Evolutionary conservation across 35 echinoderm and acorn worm species (phyloP).

Genomic region (Chiridota heheva): DNA sequence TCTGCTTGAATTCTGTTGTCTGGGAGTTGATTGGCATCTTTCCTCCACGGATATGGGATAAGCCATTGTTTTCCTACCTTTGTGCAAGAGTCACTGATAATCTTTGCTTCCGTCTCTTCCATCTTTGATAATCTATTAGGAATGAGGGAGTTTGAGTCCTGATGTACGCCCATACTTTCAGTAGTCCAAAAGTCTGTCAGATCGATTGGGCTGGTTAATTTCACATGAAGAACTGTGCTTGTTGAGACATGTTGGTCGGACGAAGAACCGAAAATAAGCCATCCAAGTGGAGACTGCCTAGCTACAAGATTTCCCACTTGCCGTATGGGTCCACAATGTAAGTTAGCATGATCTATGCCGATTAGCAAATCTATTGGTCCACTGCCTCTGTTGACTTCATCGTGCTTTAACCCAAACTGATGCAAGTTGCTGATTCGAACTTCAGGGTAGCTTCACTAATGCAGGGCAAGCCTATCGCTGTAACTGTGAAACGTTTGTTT

Average conservation of each 20-base stretch:
- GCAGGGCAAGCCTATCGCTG: slow-evolving; percentile 35
- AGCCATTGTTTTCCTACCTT: slow-evolving; percentile 70
- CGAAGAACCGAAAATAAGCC: slow-evolving; percentile 42
- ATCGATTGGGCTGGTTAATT: slow-evolving; percentile 11
- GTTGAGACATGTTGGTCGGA: background rate
- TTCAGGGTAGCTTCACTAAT: slow-evolving; percentile 37
- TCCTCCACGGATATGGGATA: slow-evolving; percentile 74
- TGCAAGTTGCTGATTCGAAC: slow-evolving; percentile 3
- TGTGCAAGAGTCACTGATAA: slow-evolving; percentile 41
- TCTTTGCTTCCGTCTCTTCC: slow-evolving; percentile 45
- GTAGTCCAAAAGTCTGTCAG: slow-evolving; percentile 58
- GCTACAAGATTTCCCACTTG: slow-evolving; percentile 32
- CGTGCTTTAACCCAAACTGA: slow-evolving; percentile 7
- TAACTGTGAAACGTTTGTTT: slow-evolving; percentile 4
- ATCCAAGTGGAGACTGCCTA: slow-evolving; percentile 59
- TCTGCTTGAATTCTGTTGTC: slow-evolving; percentile 62
- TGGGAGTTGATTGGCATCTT: slow-evolving; percentile 57
- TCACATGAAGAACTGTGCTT: slow-evolving; percentile 26
- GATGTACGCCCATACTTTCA: slow-evolving; percentile 43
- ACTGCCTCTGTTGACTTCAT: slow-evolving; percentile 37
- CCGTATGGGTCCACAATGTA: slow-evolving; percentile 38
- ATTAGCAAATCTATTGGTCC: slow-evolving; percentile 61
- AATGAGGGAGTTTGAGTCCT: background rate
- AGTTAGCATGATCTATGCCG: slow-evolving; percentile 55
- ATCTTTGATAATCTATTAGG: background rate